Conservation (phyloP, 1,140 invertebrate species). For the Anadara kagoshimensis region DNA sequence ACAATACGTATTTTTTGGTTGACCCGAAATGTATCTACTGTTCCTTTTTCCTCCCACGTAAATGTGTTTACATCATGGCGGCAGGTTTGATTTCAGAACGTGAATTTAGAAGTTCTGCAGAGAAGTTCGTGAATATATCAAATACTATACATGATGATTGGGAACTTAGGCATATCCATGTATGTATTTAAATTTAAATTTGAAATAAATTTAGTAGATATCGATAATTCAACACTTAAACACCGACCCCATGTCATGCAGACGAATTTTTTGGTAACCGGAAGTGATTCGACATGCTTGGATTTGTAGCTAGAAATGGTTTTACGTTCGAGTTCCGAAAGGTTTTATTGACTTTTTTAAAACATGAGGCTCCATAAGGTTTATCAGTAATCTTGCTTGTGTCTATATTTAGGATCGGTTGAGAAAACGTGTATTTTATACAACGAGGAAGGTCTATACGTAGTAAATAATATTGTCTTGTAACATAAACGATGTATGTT, state of each 20-base stretch:
- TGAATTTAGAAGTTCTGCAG: conserved; percentile 47
- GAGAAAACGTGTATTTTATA: too few species aligned
- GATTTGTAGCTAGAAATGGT: not conserved
- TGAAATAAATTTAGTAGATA: not conserved
- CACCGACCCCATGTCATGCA: not conserved
- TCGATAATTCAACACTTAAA: not conserved
- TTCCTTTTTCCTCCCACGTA: conserved; percentile 45
- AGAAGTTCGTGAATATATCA: conserved; percentile 46
- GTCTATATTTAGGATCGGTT: too few species aligned
- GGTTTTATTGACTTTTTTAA: too few species aligned
- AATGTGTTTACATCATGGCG: conserved; percentile 46
- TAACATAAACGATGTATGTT: too few species aligned
- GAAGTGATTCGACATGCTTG: not conserved
- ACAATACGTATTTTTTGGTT: not conserved
- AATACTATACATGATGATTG: conserved; percentile 46
- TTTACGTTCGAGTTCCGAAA: not conserved
- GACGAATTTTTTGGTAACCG: not conserved
- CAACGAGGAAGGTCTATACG: too few species aligned
- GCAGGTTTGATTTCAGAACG: conserved; percentile 59
- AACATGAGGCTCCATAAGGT: too few species aligned
- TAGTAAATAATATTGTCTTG: too few species aligned
- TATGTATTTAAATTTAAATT: conserved; percentile 29
- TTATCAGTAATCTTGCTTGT: too few species aligned
- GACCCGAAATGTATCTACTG: not conserved
- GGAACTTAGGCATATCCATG: conserved; percentile 41